Evolutionary conservation across 2,888 invertebrate genomes (phyloP).

Genomic region (Synergus itoensis): DNA sequence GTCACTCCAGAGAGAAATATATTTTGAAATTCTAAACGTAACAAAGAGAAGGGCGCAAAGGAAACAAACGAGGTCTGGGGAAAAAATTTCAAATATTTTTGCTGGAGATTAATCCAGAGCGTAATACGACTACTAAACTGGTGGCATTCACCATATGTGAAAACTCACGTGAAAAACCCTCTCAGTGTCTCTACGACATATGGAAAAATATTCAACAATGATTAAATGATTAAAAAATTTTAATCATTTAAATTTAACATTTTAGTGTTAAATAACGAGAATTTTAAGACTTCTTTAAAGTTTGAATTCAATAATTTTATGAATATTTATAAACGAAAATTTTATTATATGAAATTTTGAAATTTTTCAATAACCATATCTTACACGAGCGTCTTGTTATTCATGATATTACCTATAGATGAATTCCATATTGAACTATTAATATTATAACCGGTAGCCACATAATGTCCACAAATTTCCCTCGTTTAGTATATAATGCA

Average conservation of each 20-base stretch:
- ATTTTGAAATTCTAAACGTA: slow-evolving; percentile 19
- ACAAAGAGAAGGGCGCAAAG: not conserved
- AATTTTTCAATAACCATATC: too few species aligned
- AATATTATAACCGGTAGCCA: slow-evolving; percentile 64
- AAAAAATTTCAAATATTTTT: slow-evolving; percentile 68
- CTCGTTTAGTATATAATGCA: slow-evolving; percentile 65
- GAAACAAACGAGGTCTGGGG: slow-evolving; percentile 50
- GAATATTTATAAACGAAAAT: too few species aligned
- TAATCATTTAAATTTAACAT: too few species aligned
- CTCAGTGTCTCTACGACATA: slow-evolving; percentile 17
- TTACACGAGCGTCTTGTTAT: slow-evolving; percentile 56
- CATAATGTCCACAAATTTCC: slow-evolving; percentile 65
- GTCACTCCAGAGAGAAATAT: slow-evolving; percentile 8
- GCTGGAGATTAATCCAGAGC: slow-evolving; percentile 63
- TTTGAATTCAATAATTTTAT: too few species aligned
- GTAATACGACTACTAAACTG: slow-evolving; percentile 42
- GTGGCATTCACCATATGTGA: slow-evolving; percentile 47
- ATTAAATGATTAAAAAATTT: not conserved
- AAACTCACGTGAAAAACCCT: slow-evolving; percentile 64
- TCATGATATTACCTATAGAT: slow-evolving; percentile 60
- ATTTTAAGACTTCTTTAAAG: too few species aligned
- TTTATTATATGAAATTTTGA: too few species aligned
- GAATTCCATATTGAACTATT: slow-evolving; percentile 63
- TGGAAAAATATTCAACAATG: not conserved
- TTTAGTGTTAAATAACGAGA: too few species aligned